A percentile compares a stretch with the other conserved stretches of the same genome.
Evolutionary conservation across 2,888 invertebrate genomes (phyloP).

Genomic region (Danaus chrysippus): DNA sequence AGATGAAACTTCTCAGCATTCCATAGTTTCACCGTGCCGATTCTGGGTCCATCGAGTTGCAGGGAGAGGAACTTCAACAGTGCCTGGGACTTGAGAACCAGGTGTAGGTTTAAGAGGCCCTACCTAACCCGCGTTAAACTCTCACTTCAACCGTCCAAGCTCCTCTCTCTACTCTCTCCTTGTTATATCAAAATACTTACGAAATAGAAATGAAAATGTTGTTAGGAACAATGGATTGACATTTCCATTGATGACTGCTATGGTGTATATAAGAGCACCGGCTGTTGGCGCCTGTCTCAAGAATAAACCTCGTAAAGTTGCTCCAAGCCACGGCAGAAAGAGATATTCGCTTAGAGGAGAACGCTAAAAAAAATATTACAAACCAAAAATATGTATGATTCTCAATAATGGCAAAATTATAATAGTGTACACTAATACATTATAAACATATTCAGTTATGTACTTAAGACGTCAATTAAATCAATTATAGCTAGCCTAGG

Average conservation of each 20-base stretch:
- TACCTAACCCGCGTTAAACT: too few species aligned
- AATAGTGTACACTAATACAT: background rate
- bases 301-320: constrained; percentile 57
- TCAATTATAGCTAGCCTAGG: too few species aligned
- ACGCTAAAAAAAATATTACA: constrained; percentile 51
- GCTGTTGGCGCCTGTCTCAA: constrained; percentile 62
- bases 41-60: too few species aligned
- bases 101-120: too few species aligned
- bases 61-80: too few species aligned
- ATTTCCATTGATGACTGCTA: constrained; percentile 54
- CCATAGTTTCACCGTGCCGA: too few species aligned
- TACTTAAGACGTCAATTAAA: too few species aligned
- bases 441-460: background rate
- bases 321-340: constrained; percentile 67
- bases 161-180: too few species aligned
- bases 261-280: constrained; percentile 60
- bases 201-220: constrained; percentile 54
- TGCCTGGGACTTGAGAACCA: too few species aligned
- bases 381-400: constrained; percentile 76
- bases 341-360: constrained; percentile 64
- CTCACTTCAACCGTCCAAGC: too few species aligned
- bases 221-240: constrained; percentile 58
- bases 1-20: too few species aligned
- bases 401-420: background rate
- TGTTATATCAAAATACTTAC: constrained; percentile 44